Base-by-base conservation (phyloP, 1,140 invertebrate genomes). In the Caenorhabditis tropicalis region DNA sequence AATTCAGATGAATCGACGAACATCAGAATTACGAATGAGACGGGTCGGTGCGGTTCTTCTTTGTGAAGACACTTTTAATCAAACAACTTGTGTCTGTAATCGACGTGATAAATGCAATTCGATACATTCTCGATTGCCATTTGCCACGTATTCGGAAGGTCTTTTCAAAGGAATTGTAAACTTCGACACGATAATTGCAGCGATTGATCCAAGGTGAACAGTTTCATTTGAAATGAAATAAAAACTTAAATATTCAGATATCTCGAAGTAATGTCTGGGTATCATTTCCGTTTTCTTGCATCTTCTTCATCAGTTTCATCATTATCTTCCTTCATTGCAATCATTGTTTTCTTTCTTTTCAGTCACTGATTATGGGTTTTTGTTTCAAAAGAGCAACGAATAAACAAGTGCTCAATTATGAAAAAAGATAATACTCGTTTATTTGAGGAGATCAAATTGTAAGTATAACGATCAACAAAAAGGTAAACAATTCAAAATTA, bases 71-170 rank as follows among this genome's bases (percentile, higher is more conserved):
- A 74, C 86, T 33, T 87, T 82, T n/a, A 87, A 87, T 79, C 83
- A 87, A 53, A 87, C 86, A 36, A 87, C 86, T 31, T 87, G 86
- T 65, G 74, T 87, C 65, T 87, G 86, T 53, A 87, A 87, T 58
- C 24, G 86, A 51, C 79, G 86, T 27, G 86, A 87, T 65, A 85
- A 86, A 58, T 87, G 86, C 65, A 87, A 87, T 29, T 51, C 43
- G 10, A 82, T 87, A 39, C 86, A 87, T 60, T 51, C 84, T 16
- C 43, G 84, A 29, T 19, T 81, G 12, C 86, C 86, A 24, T 86
- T 79, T 60, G 27, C 86, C 21, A 87, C 86, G 2, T 85, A 85
- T 65, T 49, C 84, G 16, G 86, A 85, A 51, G 84, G 84, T 43
- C 46, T 87, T 58, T 87, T 85, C 80, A 29, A 39, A 29, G 86